Conservation (phyloP, 1,140 invertebrate species). For the Helicoverpa armigera region DNA sequence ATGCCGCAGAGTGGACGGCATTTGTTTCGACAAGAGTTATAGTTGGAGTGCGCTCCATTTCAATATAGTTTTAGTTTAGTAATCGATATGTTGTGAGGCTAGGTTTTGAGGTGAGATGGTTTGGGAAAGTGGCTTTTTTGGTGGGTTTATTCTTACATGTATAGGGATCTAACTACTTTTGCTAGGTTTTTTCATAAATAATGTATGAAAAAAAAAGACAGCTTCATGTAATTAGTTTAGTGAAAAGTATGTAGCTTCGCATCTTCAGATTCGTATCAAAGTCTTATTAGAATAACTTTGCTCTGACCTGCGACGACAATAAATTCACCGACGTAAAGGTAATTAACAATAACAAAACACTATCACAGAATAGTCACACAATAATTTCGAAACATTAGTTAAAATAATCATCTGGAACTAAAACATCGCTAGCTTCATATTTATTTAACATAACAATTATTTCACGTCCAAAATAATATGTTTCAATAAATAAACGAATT, state of each 20-base stretch:
- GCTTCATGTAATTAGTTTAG: background rate
- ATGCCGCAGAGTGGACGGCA: slow-evolving; percentile 68
- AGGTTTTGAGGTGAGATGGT: background rate
- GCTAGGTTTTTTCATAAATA: too few species aligned
- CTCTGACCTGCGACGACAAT: too few species aligned
- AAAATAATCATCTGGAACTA: slow-evolving; percentile 29
- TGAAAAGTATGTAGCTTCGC: background rate
- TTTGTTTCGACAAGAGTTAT: slow-evolving; percentile 65
- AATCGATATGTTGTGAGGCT: slow-evolving; percentile 34
- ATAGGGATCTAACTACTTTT: too few species aligned
- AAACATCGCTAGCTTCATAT: slow-evolving; percentile 6
- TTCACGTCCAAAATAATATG: slow-evolving; percentile 32
- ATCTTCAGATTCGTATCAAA: too few species aligned
- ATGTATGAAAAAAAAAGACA: too few species aligned
- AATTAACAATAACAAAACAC: slow-evolving; percentile 7
- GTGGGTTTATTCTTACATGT: background rate
- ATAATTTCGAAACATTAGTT: slow-evolving; percentile 2
- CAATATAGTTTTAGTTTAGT: slow-evolving; percentile 50
- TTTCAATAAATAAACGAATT: slow-evolving; percentile 35
- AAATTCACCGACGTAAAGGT: background rate
- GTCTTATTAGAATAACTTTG: too few species aligned
- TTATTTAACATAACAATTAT: slow-evolving; percentile 35
- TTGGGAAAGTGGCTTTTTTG: background rate
- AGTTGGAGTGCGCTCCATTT: slow-evolving; percentile 49
- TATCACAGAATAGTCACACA: background rate